A percentile compares a stretch with the other conserved stretches of the same genome.
These are phyloP conservation scores for Zosterops lateralis DNA, from an alignment of 2,113 vertebrate genomes.

Conservation along the genomic window DNA sequence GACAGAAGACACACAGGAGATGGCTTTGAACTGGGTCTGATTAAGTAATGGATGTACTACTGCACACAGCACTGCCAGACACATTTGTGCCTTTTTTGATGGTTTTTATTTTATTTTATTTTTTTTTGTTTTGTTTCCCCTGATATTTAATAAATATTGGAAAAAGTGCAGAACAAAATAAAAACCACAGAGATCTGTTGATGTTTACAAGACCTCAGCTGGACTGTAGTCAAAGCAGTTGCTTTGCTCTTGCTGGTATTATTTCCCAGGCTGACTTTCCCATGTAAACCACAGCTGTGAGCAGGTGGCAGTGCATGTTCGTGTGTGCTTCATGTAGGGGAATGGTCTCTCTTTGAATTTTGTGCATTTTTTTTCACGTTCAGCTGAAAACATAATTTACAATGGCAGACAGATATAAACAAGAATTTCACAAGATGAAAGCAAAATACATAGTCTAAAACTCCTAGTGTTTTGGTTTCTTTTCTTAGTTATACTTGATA, in stretches of 20 bases:
- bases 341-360: neutral
- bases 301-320: neutral
- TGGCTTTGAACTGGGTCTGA: neutral
- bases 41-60: neutral
- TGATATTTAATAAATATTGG: neutral
- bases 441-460: neutral
- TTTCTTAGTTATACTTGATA: neutral
- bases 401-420: neutral
- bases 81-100: neutral
- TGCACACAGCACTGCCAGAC: neutral
- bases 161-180: neutral
- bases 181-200: neutral
- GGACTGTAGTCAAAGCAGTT: neutral
- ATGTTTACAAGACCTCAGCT: slow-evolving; percentile 19
- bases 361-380: neutral
- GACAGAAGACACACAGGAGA: neutral
- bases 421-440: slow-evolving; percentile 10
- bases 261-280: neutral
- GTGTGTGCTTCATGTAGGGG: neutral
- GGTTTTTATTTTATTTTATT: neutral
- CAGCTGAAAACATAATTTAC: neutral
- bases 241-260: neutral
- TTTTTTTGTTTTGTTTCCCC: neutral
- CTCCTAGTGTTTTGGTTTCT: neutral
- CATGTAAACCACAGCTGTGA: neutral